Evolutionary conservation across 2,888 invertebrate genomes (phyloP), one percentile per base, ranked within the genome.

Genomic region (Acanthosepion lycidas): DNA sequence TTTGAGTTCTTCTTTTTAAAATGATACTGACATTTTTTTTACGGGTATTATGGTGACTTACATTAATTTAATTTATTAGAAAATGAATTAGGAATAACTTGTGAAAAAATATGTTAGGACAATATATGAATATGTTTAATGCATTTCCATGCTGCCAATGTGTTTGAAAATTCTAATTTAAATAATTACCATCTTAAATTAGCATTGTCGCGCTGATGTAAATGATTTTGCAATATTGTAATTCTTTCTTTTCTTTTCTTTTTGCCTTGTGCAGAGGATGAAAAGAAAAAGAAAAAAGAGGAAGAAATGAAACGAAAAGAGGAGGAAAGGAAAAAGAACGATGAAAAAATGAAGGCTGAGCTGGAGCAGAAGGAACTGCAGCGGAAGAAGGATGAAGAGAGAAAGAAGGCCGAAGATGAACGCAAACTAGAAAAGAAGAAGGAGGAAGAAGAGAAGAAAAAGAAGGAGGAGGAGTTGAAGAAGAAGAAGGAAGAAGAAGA

Each of bases 341-440:
- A 93, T 78, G 95, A 94, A 78, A 95, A 95, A 78, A 51, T 42
- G 94, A 94, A 93, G 94, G 95, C 95, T 91, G 95, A 95, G 94
- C 94, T 96, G 94, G 95, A 95, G 28, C 95, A 94, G 92, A 95
- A 96, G 94, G 49, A 96, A 94, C 95, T 95, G 53, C 95, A 94
- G 92, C 95, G 95, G 94, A 55, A 92, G 53, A 95, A 95, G 59
- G 95, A 95, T n/a, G 95, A 95, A 94, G 95, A 95, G 94, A 94
- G 94, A 91, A 94, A 94, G 95, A 91, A 94, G 53, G 95, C 95
- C 91, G 95, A 94, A 49, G 94, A 95, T n/a, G 95, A 95, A 93
- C 95, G 59, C 48, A 95, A 95, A 94, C 95, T 95, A 92, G 94
- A 94, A 28, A 94, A 95, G 93, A 94, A 94, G n/a, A 95, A 95